Conservation (phyloP, 1,140 invertebrate species). For the Drosophila sp. region DNA sequence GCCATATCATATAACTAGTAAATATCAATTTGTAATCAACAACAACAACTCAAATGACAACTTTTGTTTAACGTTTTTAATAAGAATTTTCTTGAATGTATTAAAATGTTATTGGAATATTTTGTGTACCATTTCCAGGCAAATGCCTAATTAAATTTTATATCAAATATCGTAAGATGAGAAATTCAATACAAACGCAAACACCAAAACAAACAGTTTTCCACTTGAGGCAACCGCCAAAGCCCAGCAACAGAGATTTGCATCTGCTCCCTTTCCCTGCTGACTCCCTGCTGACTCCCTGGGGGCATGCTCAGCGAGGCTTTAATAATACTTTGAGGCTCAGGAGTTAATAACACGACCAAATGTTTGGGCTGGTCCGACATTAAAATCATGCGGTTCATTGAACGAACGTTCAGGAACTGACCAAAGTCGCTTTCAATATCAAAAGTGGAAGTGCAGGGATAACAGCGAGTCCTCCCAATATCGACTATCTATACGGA, state of each 20-base stretch:
- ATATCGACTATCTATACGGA: slow-evolving; percentile 13
- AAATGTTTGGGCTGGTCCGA: slow-evolving; percentile 42
- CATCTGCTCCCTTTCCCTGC: slow-evolving; percentile 16
- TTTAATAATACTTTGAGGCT: slow-evolving; percentile 38
- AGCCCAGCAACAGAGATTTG: slow-evolving; percentile 35
- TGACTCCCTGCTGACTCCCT: not conserved
- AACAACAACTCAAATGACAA: no score
- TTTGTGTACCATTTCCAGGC: slow-evolving; percentile 48
- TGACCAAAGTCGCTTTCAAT: slow-evolving; percentile 69
- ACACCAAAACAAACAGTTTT: slow-evolving; percentile 22
- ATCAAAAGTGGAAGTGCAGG: slow-evolving; percentile 62
- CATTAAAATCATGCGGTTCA: slow-evolving; percentile 79
- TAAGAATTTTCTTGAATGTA: not conserved
- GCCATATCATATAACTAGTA: no score
- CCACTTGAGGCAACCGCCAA: slow-evolving; percentile 18
- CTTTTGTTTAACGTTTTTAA: no score
- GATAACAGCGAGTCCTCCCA: slow-evolving; percentile 25
- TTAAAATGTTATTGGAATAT: slow-evolving; percentile 4
- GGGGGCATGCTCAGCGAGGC: slow-evolving; percentile 37
- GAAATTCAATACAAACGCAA: slow-evolving; percentile 61
- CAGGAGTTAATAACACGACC: slow-evolving; percentile 53
- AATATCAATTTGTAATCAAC: no score
- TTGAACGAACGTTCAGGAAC: slow-evolving; percentile 35
- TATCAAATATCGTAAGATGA: slow-evolving; percentile 74
- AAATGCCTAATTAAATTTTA: slow-evolving; percentile 80